Conservation (phyloP, 2,797 vertebrate species). For the Thripadectes ignobilis region DNA sequence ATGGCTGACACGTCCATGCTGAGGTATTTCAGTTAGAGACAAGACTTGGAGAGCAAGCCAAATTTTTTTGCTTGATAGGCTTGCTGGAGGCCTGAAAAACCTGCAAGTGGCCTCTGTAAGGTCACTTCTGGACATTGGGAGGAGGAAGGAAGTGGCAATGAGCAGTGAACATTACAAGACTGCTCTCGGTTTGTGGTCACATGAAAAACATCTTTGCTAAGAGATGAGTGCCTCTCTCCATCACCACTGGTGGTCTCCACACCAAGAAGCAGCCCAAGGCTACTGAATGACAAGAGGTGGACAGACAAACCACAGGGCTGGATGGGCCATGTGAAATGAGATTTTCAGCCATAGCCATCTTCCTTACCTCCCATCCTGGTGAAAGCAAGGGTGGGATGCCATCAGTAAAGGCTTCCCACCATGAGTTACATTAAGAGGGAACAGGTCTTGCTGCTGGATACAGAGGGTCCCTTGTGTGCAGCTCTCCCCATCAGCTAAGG, state of each 20-base stretch:
- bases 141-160: background rate
- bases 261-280: background rate
- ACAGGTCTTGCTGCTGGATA: background rate
- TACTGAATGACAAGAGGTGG: background rate
- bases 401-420: background rate
- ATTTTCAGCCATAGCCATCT: background rate
- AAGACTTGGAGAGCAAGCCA: background rate
- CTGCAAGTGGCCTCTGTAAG: background rate
- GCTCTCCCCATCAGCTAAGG: background rate
- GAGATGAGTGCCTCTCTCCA: background rate
- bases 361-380: background rate
- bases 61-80: background rate
- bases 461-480: background rate
- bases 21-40: background rate
- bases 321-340: background rate
- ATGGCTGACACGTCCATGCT: background rate
- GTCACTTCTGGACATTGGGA: background rate
- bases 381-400: background rate
- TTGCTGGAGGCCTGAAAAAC: background rate
- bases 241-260: background rate
- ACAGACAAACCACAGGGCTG: background rate
- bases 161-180: background rate
- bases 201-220: background rate
- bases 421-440: accelerated
- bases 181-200: background rate